Percentiles rank a stretch among this genome's conserved stretches.
Evolutionary conservation across 2,113 vertebrate species (phyloP).

Genomic region (Drymodes brunneopygia): DNA sequence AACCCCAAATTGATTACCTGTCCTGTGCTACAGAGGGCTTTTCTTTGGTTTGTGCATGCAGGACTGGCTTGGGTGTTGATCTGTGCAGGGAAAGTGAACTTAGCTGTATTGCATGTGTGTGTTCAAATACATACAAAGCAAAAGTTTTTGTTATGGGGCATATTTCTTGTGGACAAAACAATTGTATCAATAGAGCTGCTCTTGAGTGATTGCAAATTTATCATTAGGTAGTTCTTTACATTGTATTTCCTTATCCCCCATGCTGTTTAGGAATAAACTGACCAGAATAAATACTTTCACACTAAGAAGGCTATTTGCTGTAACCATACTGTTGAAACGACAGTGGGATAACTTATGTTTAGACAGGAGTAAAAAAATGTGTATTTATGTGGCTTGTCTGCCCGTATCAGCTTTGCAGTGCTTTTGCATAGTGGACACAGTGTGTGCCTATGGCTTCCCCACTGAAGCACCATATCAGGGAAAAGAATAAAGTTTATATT

Average conservation of each 20-base stretch:
- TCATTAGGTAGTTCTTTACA: background rate
- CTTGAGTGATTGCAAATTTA: background rate
- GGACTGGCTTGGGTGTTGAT: background rate
- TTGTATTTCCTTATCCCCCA: background rate
- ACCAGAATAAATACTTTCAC: background rate
- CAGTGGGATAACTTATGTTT: background rate
- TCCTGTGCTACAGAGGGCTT: background rate
- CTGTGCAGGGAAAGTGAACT: background rate
- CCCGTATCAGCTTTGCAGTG: background rate
- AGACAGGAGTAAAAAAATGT: background rate
- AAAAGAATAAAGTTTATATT: background rate
- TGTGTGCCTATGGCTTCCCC: background rate
- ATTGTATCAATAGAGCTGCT: background rate
- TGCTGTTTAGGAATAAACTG: background rate
- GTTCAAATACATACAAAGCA: background rate
- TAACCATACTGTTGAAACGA: background rate
- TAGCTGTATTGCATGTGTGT: background rate
- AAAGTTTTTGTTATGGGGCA: background rate
- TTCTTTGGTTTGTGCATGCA: background rate
- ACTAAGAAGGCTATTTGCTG: background rate
- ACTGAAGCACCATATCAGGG: fast-evolving
- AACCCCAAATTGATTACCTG: fast-evolving
- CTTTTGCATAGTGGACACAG: background rate
- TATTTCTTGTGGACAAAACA: background rate
- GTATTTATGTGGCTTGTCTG: background rate